Base-by-base conservation (phyloP, 2,797 vertebrate species). In the Tympanoctomys barrerae region DNA sequence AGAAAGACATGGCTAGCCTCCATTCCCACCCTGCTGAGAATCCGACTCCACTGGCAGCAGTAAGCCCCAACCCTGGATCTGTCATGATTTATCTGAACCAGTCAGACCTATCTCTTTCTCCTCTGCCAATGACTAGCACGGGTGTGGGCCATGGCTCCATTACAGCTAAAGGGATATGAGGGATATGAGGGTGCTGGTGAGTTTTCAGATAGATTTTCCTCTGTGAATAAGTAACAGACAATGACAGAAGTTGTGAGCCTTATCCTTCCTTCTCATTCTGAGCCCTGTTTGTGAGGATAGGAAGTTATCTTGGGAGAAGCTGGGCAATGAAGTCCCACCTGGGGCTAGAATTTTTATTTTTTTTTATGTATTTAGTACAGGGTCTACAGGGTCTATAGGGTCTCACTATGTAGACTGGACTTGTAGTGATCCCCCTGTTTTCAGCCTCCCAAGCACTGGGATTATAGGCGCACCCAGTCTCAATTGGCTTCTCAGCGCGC, bases 1-100 rank as follows among this genome's bases (percentile, higher is more conserved):
- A 28, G 2, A 21, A 42, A 16, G 46, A 57, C 24, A 28, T 0
- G 0, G 64, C 1, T 4, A 39, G 2, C 2, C 2, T 2, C 33
- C 52, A 14, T 4, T 0, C 0, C 12, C 46, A 3, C 36, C 26
- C 77, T n/a, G 19, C 62, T 18, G 4, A 77, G 84, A 59, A 59
- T 22, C 49, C 19, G 62, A 19, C 52, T 28, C 36, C 21, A 2
- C 2, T 39, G 64, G 52, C 19, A 73, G 83, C 39, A 7, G 0
- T 0, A 0, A 31, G 5, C 28, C 59, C 54, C 57, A 1, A 26
- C 36, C 59, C 39, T 64, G 9, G 26, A 80, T 28, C 4, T 49
- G 3, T 59, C n/a, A 0, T 2, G 0, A 46, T 5, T 14, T 22
- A 9, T 19, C 62, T 19, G 9, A 49, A n/a, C 66, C 28, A 39